Conservation (phyloP, 1,140 invertebrate species). For the Sarcophaga bullata region DNA sequence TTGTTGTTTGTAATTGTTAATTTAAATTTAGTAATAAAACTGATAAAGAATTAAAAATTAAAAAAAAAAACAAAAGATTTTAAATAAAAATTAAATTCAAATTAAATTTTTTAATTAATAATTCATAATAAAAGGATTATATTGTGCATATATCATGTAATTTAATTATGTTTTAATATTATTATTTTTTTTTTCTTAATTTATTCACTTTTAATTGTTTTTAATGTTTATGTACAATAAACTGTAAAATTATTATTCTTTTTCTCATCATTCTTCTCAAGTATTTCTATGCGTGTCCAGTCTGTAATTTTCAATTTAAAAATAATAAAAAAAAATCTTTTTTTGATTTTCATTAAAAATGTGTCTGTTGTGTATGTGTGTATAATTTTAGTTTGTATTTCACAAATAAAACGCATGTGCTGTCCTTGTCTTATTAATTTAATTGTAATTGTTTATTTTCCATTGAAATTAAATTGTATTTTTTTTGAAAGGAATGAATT, state of each 20-base stretch:
- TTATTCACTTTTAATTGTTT: constrained; percentile 29
- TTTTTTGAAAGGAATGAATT: neutral
- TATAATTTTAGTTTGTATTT: constrained; percentile 4
- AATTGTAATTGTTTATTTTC: neutral
- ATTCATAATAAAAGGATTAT: neutral
- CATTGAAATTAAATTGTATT: neutral
- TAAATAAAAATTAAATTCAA: constrained; percentile 16
- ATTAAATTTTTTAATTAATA: neutral
- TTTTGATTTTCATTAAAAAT: neutral
- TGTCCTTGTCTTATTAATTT: constrained; percentile 2
- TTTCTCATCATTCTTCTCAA: constrained; percentile 8
- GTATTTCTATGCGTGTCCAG: constrained; percentile 30
- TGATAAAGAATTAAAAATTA: neutral
- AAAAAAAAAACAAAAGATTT: neutral
- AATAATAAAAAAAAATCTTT: neutral
- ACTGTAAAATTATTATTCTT: neutral
- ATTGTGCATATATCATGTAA: neutral
- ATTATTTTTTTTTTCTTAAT: neutral
- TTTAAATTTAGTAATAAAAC: constrained; percentile 6
- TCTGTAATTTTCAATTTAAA: constrained; percentile 4
- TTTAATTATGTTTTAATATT: neutral
- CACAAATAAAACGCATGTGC: neutral
- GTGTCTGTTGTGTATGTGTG: constrained; percentile 10
- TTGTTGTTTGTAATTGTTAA: constrained; percentile 40
- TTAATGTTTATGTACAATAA: neutral